These are phyloP conservation scores for Mellivora capensis DNA, from an alignment of 2,113 vertebrate species.

Conservation along the genomic window DNA sequence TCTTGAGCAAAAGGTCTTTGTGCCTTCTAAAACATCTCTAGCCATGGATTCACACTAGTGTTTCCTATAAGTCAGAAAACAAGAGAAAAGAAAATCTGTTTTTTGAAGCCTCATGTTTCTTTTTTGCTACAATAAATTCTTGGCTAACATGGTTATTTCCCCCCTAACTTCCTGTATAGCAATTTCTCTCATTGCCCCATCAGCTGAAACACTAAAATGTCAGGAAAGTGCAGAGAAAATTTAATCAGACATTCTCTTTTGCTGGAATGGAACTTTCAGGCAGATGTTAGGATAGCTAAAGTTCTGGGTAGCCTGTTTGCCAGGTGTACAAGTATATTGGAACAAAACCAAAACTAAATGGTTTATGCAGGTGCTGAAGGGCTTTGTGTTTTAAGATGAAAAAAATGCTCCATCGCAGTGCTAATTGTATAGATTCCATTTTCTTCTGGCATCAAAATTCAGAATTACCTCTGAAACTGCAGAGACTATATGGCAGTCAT, in stretches of 20 bases:
- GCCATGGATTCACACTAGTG: neutral
- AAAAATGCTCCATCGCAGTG: neutral
- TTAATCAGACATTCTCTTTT: neutral
- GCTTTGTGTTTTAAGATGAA: neutral
- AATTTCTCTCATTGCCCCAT: neutral
- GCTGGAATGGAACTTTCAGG: neutral
- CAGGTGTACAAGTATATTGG: neutral
- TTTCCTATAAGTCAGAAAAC: neutral
- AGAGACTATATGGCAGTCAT: neutral
- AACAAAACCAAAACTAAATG: neutral
- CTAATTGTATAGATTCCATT: neutral
- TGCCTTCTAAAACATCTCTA: neutral
- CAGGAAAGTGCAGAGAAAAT: neutral
- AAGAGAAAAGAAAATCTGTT: neutral
- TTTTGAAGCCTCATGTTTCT: neutral
- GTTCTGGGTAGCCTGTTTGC: neutral
- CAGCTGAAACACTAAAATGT: slow-evolving; percentile 1
- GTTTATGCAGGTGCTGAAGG: neutral
- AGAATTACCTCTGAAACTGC: neutral
- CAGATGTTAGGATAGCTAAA: neutral
- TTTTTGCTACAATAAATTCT: neutral
- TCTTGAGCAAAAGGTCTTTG: neutral
- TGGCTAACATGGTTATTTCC: neutral
- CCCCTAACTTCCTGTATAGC: neutral
- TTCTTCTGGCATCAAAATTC: neutral